Evolutionary conservation across 2,113 vertebrate genomes (phyloP), one percentile per base, ranked within the genome.

Genomic region (Cariama cristata): DNA sequence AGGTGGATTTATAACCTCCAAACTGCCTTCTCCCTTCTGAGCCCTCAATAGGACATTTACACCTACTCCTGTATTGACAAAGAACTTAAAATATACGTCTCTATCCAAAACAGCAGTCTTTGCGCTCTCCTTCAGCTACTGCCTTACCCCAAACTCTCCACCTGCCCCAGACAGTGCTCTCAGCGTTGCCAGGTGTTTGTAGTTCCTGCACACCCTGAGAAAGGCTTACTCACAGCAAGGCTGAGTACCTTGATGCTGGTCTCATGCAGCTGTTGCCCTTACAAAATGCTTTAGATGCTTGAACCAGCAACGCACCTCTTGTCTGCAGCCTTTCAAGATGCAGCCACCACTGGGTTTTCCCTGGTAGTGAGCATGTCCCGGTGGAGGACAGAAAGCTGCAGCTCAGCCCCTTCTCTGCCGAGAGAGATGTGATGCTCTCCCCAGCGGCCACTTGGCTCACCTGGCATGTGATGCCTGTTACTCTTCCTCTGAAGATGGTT

Each of bases 61-160:
- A 66, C 42, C 45, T 64, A 5, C 40, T 75, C 56, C 58, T 45
- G 40, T 28, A 66, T 8, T 49, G 58, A 64, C 44, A 72, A 59
- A 58, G 62, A 71, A 30, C 6, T 49, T 35, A 10, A 75, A 38
- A 40, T 50, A 21, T 3, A 4, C 0, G 0, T 87, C 6, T 88
- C 64, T 44, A 32, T 32, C 52, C 19, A 42, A 45, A 56, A 9
- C 9, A 42, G 28, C 14, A 53, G 6, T 4, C 27, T 52, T 8
- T 56, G 81, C 30, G 2, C 10, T 52, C 17, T 72, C 20, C 77
- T 44, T 23, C 24, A 22, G n/a, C 6, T 32, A 1, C 74, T 66
- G 66, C 69, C 42, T 42, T n/a, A 27, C 53, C 50, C 40, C 2
- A 7, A n/a, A 6, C 50, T 45, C 63, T 27, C 40, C 64, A 18